Percentiles rank a stretch among this genome's conserved stretches.
Evolutionary conservation across 2,797 vertebrate species (phyloP).

Genomic region (Denticeps clupeoides): DNA sequence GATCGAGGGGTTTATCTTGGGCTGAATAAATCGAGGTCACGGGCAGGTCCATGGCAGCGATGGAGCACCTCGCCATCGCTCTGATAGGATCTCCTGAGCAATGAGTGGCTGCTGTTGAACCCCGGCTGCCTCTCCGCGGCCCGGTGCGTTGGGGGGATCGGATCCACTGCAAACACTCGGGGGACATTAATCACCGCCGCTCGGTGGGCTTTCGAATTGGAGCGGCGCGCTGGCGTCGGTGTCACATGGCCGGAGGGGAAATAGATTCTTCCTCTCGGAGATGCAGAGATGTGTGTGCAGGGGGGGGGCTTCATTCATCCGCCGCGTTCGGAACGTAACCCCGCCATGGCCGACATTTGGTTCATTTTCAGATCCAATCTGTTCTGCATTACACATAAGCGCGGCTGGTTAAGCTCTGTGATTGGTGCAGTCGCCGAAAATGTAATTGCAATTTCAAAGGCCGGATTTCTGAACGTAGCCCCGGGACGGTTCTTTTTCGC

Average conservation of each 20-base stretch:
- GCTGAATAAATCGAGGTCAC: too few relatives aligned
- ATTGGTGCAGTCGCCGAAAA: constrained; percentile 43
- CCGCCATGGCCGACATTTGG: not conserved
- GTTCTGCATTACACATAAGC: constrained; percentile 20
- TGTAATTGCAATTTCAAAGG: constrained; percentile 50
- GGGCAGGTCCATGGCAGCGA: too few relatives aligned
- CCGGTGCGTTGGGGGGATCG: constrained; percentile 38
- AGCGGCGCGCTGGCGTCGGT: not conserved
- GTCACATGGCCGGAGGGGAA: not conserved
- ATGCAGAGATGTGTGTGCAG: too few relatives aligned
- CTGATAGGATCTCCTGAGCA: constrained; percentile 26
- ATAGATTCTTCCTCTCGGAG: constrained; percentile 1
- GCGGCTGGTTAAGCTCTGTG: constrained; percentile 39
- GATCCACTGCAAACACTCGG: constrained; percentile 45
- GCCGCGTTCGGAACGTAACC: not conserved
- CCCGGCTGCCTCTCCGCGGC: constrained; percentile 30
- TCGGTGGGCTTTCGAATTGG: constrained; percentile 20
- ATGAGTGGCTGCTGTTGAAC: constrained; percentile 41
- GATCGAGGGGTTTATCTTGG: too few relatives aligned
- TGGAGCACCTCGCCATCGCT: constrained; percentile 28
- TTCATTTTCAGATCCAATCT: constrained; percentile 4
- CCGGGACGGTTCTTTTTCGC: constrained; percentile 34
- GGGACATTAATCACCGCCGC: constrained; percentile 39
- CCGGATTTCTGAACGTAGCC: constrained; percentile 36
- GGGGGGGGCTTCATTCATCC: too few relatives aligned